These are phyloP conservation scores for Callocephalon fimbriatum DNA, from an alignment of 2,113 vertebrate genomes.

Conservation along the genomic window DNA sequence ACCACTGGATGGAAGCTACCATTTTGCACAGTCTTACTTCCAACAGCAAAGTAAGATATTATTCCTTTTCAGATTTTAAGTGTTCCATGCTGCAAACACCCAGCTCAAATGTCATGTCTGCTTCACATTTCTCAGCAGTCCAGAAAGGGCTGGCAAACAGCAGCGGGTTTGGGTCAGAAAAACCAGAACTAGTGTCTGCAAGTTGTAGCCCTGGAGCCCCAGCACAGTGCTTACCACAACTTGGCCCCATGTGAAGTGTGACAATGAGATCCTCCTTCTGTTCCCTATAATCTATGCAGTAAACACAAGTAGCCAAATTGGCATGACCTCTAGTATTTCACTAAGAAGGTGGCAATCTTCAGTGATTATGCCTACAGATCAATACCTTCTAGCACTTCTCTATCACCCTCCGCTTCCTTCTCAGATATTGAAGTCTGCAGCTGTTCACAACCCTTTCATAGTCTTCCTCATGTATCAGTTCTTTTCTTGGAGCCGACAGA, in stretches of 20 bases:
- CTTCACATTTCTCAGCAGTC: background rate
- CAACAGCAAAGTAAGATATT: background rate
- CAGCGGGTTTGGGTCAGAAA: background rate
- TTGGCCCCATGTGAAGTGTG: background rate
- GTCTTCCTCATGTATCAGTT: background rate
- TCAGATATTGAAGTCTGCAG: background rate
- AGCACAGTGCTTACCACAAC: accelerated
- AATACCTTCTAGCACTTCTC: background rate
- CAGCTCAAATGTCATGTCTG: background rate
- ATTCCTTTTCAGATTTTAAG: background rate
- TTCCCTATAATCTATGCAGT: background rate
- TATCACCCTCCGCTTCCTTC: background rate
- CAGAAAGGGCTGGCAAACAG: background rate
- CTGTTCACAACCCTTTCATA: background rate
- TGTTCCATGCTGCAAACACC: accelerated
- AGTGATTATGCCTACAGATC: background rate
- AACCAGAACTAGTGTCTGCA: accelerated
- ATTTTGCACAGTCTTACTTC: accelerated
- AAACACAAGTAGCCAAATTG: background rate
- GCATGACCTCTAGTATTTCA: background rate
- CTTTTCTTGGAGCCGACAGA: background rate
- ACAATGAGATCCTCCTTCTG: background rate
- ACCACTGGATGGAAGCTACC: background rate
- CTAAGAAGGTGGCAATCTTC: background rate
- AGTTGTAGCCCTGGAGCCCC: background rate